Percentiles rank a stretch among this genome's conserved stretches.
Conservation (phyloP, 2,113 vertebrate species). For the Tupaia tana region DNA sequence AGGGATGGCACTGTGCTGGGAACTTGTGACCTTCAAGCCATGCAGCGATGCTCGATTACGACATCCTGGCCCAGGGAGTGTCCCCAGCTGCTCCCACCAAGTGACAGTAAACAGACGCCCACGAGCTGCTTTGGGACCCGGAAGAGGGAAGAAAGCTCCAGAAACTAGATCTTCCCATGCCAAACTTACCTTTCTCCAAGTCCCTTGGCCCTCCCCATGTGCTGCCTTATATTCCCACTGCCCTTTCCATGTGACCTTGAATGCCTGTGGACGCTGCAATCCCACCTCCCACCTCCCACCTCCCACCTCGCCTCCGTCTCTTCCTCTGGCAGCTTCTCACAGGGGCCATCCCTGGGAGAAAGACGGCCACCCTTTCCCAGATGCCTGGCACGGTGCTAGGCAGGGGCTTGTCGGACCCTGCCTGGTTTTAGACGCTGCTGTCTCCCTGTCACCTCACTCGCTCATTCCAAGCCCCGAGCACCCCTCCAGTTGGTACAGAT, state of each 20-base stretch:
- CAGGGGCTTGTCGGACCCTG: neutral
- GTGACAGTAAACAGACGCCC: neutral
- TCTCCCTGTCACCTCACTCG: neutral
- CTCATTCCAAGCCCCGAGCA: neutral
- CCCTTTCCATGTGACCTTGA: neutral
- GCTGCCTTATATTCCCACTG: neutral
- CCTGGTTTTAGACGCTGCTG: neutral
- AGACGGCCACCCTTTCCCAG: neutral
- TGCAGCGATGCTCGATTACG: neutral
- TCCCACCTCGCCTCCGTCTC: neutral
- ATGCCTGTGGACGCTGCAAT: neutral
- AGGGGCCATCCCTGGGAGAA: neutral
- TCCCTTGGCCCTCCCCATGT: neutral
- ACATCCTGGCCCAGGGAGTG: neutral
- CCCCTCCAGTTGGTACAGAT: neutral
- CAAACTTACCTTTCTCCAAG: neutral
- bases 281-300: neutral
- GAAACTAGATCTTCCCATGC: neutral
- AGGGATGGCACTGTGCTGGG: neutral
- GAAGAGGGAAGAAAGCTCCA: conserved; percentile 1
- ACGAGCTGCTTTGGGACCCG: neutral
- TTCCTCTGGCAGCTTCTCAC: neutral
- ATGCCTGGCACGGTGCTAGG: neutral
- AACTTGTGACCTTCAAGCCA: neutral
- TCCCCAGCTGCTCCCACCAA: neutral